Conservation (phyloP, 2,888 invertebrate genomes). For the Melolontha melolontha region DNA sequence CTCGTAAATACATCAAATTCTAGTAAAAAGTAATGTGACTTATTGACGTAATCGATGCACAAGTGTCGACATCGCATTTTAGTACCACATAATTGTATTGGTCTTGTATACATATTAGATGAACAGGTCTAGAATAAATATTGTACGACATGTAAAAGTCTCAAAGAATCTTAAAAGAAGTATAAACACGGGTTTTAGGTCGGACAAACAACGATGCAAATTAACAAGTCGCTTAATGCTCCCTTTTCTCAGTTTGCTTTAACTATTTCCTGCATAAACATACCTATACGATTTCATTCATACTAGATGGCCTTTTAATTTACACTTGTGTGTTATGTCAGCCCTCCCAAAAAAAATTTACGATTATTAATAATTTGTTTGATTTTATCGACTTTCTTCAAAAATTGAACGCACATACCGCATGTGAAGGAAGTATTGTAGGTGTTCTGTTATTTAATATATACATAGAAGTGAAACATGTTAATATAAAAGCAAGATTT, state of each 20-base stretch:
- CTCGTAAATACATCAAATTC: too few relatives aligned
- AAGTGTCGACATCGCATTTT: slow-evolving; percentile 22
- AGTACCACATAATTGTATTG: slow-evolving; percentile 36
- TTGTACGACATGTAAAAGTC: slow-evolving; percentile 37
- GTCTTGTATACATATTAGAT: slow-evolving; percentile 34
- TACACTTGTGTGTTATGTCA: slow-evolving; percentile 34
- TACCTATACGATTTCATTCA: slow-evolving; percentile 21
- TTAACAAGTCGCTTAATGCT: slow-evolving; percentile 38
- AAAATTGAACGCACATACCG: slow-evolving; percentile 23
- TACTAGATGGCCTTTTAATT: slow-evolving; percentile 37
- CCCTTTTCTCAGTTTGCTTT: slow-evolving; percentile 38
- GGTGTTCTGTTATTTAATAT: background rate
- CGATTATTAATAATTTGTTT: slow-evolving; percentile 32
- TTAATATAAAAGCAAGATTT: slow-evolving; percentile 1
- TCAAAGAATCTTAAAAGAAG: slow-evolving; percentile 38
- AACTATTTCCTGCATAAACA: slow-evolving; percentile 34
- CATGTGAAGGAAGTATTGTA: slow-evolving; percentile 13
- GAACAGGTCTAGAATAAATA: slow-evolving; percentile 35
- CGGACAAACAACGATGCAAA: slow-evolving; percentile 36
- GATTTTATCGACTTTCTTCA: slow-evolving; percentile 28
- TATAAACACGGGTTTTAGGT: slow-evolving; percentile 31
- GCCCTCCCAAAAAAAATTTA: slow-evolving; percentile 24
- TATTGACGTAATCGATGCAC: slow-evolving; percentile 16
- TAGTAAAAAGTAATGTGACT: background rate
- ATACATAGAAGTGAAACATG: slow-evolving; percentile 8